Percentiles rank a stretch among this genome's conserved stretches.
Evolutionary conservation across 64 coral and sea anemone genomes (phyloP).

Genomic region (Montipora sp.): DNA sequence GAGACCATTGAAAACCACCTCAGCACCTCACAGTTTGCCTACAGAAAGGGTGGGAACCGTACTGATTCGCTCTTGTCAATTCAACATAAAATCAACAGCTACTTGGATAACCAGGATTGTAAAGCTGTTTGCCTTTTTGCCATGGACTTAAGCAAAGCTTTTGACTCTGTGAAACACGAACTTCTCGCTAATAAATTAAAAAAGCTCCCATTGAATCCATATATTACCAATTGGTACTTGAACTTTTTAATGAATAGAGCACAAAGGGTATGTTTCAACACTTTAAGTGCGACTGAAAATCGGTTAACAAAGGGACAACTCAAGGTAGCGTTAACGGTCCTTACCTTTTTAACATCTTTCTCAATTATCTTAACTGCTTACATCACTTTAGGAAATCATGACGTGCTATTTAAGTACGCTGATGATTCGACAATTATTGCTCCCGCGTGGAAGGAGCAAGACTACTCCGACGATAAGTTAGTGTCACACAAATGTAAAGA

Average conservation of each 20-base stretch:
- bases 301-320: constrained; percentile 3
- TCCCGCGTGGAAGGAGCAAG: background rate
- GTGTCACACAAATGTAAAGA: no score
- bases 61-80: background rate
- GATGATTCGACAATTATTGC: background rate
- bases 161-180: no score
- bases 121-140: constrained; percentile 1
- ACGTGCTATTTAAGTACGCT: background rate
- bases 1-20: no score
- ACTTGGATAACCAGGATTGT: background rate
- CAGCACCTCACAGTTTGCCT: background rate
- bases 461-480: no score
- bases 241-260: background rate
- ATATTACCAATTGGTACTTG: constrained; percentile 22
- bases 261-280: constrained; percentile 15
- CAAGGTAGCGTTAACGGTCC: no score
- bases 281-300: background rate
- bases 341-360: no score
- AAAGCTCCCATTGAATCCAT: background rate
- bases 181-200: background rate
- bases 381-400: background rate
- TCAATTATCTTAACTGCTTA: no score
- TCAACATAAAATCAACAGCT: background rate
- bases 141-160: constrained; percentile 20
- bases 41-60: background rate